Conservation (phyloP, 1,140 invertebrate species). For the Homalodisca vitripennis region DNA sequence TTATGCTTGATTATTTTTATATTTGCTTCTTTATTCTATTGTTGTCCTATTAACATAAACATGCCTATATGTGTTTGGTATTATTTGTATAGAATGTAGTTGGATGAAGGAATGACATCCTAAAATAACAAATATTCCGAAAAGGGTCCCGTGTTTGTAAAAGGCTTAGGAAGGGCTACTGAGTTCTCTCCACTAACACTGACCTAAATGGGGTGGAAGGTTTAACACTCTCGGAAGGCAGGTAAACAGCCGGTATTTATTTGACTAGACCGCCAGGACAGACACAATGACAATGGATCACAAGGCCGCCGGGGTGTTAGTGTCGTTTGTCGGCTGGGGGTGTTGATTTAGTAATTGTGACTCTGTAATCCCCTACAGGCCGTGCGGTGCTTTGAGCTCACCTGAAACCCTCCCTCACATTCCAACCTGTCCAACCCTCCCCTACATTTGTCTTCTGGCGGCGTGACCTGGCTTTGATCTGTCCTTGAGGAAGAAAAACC, state of each 20-base stretch:
- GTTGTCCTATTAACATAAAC: too few relatives aligned
- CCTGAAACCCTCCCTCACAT: background rate
- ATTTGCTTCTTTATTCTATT: too few relatives aligned
- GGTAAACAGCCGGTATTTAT: conserved; percentile 3
- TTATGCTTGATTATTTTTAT: too few relatives aligned
- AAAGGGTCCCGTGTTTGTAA: too few relatives aligned
- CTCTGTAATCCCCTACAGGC: background rate
- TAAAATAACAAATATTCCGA: too few relatives aligned
- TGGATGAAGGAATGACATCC: too few relatives aligned
- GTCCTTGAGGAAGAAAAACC: background rate
- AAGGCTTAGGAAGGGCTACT: too few relatives aligned
- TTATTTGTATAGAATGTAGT: too few relatives aligned
- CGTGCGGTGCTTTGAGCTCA: background rate
- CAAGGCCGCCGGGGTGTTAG: too few relatives aligned
- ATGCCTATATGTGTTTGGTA: too few relatives aligned
- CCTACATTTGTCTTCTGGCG: background rate
- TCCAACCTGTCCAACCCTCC: background rate
- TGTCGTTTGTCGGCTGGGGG: conserved; percentile 13
- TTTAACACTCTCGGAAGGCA: background rate
- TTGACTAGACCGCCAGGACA: background rate
- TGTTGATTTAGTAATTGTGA: conserved; percentile 27
- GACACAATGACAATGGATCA: too few relatives aligned
- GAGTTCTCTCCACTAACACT: conserved; percentile 8
- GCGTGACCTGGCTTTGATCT: background rate
- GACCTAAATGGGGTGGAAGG: background rate